Base-by-base conservation (phyloP, 2,797 vertebrate species). In the Syncerus caffer region DNA sequence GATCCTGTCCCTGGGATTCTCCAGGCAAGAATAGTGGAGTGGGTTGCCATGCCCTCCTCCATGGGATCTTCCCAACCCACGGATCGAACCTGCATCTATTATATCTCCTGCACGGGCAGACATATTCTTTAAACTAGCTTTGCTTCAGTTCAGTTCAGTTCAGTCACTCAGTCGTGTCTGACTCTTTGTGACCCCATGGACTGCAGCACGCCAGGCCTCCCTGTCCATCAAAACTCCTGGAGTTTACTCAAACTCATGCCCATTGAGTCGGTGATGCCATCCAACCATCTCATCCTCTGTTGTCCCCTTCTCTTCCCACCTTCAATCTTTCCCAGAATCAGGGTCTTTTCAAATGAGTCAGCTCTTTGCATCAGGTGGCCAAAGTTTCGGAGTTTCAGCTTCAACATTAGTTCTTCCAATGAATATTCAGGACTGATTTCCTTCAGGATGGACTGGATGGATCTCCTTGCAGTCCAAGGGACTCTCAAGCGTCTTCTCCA, bases 121-220 rank as follows among this genome's bases (percentile, higher is more conserved):
- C 34, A 74, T 12, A 13, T 25, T 74, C 67, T 74, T 42, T 25
- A 42, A 34, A 74, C 67, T 71, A 67, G 11, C n/a, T 34, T 67
- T 34, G 64, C 17, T 67, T 71, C 34, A 71, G 67, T 23, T 71
- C 64, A 71, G 17, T 38, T 2, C 19, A 38, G n/a, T 38, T 2
- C 34, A 38, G 19, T 71, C 0, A 0, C n/a, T 38, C 67, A 38
- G 34, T 23, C 0, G 0, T 38, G 67, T 38, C n/a, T 1, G 2
- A 6, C n/a, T 71, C 17, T 34, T 34, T 71, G 67, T 5, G 1
- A 71, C 34, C 10, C 34, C 67, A 38, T 71, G 67, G 19, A 13
- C 19, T 23, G 19, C 67, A 71, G 67, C 19, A 38, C 0, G 0
- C 34, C 34, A 71, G 34, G 34, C 19, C 2, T 71, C 34, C 67